Conservation (phyloP, 2,888 invertebrate species). For the Acleris sparsana region DNA sequence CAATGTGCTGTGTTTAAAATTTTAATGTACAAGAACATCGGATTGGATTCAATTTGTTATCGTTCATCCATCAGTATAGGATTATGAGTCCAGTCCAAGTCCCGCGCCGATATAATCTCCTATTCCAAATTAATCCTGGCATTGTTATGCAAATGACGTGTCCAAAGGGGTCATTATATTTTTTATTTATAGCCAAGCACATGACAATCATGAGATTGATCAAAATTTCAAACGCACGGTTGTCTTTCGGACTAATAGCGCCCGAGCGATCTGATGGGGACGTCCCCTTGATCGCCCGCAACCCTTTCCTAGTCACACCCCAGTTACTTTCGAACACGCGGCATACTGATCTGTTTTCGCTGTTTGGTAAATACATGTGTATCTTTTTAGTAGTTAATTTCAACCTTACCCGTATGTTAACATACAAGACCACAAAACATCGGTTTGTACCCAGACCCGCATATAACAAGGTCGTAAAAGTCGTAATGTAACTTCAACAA, state of each 20-base stretch:
- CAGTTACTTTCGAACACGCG: slow-evolving; percentile 56
- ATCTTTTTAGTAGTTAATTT: neutral
- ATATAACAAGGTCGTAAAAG: slow-evolving; percentile 10
- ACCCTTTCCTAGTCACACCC: slow-evolving; percentile 75
- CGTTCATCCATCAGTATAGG: slow-evolving; percentile 16
- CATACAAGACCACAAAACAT: slow-evolving; percentile 4
- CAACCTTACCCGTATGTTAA: slow-evolving; percentile 5
- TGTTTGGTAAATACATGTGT: neutral
- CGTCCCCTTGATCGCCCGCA: slow-evolving; percentile 67
- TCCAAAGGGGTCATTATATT: slow-evolving; percentile 32
- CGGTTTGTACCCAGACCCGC: slow-evolving; percentile 18
- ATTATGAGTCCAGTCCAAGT: neutral
- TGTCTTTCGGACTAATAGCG: slow-evolving; percentile 30
- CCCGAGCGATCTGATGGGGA: slow-evolving; percentile 57
- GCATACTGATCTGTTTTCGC: slow-evolving; percentile 51
- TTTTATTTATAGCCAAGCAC: slow-evolving; percentile 29
- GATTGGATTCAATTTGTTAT: slow-evolving; percentile 15
- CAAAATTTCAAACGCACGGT: slow-evolving; percentile 22
- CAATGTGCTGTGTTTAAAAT: slow-evolving; percentile 13
- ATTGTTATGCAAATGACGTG: slow-evolving; percentile 36
- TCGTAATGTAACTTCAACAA: slow-evolving; percentile 19
- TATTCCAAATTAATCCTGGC: slow-evolving; percentile 36
- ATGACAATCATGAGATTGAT: slow-evolving; percentile 31
- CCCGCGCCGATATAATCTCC: slow-evolving; percentile 23
- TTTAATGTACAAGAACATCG: slow-evolving; percentile 8